A percentile compares a stretch with the other conserved stretches of the same genome.
Evolutionary conservation across 1,140 invertebrate species (phyloP).

Genomic region (Diachasma alloeum): DNA sequence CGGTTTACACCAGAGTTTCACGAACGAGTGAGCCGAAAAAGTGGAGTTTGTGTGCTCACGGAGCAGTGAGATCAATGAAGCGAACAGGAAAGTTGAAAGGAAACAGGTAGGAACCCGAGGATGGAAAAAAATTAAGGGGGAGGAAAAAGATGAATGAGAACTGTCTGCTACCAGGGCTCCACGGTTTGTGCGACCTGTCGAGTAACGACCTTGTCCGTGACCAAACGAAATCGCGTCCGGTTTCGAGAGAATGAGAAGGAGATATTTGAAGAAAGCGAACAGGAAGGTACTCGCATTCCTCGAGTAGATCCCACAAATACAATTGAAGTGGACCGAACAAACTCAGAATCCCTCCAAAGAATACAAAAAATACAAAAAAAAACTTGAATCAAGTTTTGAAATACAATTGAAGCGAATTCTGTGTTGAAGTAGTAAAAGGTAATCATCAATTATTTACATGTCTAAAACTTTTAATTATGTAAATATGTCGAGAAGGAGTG

Average conservation of each 20-base stretch:
- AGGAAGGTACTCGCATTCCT: background rate
- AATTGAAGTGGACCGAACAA: background rate
- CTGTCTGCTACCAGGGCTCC: constrained; percentile 14
- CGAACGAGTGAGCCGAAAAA: background rate
- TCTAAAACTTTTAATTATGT: too few species aligned
- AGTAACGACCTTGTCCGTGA: constrained; percentile 38
- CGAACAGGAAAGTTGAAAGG: constrained; percentile 19
- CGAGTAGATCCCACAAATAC: background rate
- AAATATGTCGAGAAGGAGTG: too few species aligned
- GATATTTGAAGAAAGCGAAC: constrained; percentile 12
- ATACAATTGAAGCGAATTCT: too few species aligned
- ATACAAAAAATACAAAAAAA: background rate
- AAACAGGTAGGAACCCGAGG: constrained; percentile 22
- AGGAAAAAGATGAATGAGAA: constrained; percentile 38
- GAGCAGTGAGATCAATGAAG: constrained; percentile 15
- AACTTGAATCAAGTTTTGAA: too few species aligned
- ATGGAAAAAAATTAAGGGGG: background rate
- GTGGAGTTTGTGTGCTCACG: background rate
- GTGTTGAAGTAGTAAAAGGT: too few species aligned
- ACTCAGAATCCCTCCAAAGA: background rate
- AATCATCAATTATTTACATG: too few species aligned
- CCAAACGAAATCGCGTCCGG: constrained; percentile 40
- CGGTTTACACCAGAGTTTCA: background rate
- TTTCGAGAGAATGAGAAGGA: background rate
- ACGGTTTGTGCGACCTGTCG: constrained; percentile 32